A percentile compares a stretch with the other conserved stretches of the same genome.
phyloP scores from a whole-genome alignment of 1,140 invertebrate species.

The Apis laboriosa region DNA sequence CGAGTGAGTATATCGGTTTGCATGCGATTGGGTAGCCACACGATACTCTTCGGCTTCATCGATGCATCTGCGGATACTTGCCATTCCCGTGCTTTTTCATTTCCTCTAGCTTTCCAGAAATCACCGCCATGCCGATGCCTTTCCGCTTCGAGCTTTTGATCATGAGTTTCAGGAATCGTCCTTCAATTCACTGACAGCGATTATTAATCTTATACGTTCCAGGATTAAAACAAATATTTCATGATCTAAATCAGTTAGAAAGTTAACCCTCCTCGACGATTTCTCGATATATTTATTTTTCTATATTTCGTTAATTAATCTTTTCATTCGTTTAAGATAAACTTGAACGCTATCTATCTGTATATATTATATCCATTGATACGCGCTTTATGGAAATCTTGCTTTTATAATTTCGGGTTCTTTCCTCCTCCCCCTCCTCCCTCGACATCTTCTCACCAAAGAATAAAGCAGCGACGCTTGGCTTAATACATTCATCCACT shows the following conservation, averaged over 20 bases:
- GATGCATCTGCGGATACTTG: background rate
- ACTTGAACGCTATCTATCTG: background rate
- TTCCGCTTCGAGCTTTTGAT: slow-evolving; percentile 2
- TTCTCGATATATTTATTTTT: background rate
- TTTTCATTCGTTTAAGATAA: background rate
- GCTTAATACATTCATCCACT: slow-evolving; percentile 2
- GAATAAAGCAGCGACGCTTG: background rate
- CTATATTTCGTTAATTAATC: background rate
- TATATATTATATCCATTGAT: no score
- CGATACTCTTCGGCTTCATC: slow-evolving; percentile 1
- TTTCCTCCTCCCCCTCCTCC: background rate
- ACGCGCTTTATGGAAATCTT: background rate
- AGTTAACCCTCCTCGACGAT: background rate
- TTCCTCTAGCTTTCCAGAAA: slow-evolving; percentile 14
- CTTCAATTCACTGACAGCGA: slow-evolving; percentile 16
- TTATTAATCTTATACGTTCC: slow-evolving; percentile 6
- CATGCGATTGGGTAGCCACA: slow-evolving; percentile 26
- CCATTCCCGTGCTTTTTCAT: background rate
- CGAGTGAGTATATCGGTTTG: slow-evolving; percentile 65
- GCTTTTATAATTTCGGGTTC: background rate
- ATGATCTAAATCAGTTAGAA: background rate
- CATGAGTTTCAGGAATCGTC: background rate
- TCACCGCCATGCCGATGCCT: background rate
- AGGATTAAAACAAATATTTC: slow-evolving; percentile 1
- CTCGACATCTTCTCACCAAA: background rate